phyloP scores from a whole-genome alignment of 1,140 invertebrate genomes.

The Aethina tumida region DNA sequence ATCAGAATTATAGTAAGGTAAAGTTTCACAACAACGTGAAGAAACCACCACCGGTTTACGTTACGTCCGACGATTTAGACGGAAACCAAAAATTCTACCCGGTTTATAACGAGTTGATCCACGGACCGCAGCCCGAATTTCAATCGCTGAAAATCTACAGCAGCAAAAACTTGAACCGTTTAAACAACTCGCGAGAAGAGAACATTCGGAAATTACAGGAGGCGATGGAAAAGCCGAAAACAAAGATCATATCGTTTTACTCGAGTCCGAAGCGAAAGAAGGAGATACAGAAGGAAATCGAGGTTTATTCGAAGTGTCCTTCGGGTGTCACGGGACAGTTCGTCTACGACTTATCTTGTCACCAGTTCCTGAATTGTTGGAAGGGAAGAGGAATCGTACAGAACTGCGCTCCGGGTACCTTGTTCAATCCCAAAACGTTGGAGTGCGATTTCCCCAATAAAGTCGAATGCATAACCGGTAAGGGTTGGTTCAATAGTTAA shows the following conservation, averaged over 20 bases:
- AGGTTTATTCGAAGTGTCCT: constrained; percentile 39
- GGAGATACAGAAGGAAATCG: constrained; percentile 11
- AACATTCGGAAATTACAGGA: neutral
- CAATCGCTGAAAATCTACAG: constrained; percentile 2
- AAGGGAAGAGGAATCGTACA: constrained; percentile 47
- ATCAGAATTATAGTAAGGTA: too few species aligned
- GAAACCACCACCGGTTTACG: too few species aligned
- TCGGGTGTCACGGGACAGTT: constrained; percentile 44
- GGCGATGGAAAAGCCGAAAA: neutral
- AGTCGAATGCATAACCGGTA: constrained; percentile 44
- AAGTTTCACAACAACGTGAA: too few species aligned
- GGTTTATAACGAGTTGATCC: constrained; percentile 13
- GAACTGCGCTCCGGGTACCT: constrained; percentile 54
- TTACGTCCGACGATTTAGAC: too few species aligned
- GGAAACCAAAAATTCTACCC: constrained; percentile 10
- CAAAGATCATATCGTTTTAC: too few species aligned
- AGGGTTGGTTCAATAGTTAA: neutral
- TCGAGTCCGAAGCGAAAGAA: constrained; percentile 9
- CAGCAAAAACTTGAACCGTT: constrained; percentile 3
- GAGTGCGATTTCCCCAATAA: constrained; percentile 56
- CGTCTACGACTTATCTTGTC: constrained; percentile 51
- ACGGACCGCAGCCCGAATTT: constrained; percentile 4
- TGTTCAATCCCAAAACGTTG: constrained; percentile 51
- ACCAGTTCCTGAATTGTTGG: constrained; percentile 59
- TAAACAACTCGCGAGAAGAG: constrained; percentile 4